These are phyloP conservation scores for Turritopsis dohrnii DNA, from an alignment of 30 jellyfish, hydroid and myxozoan species.

Conservation along the genomic window DNA sequence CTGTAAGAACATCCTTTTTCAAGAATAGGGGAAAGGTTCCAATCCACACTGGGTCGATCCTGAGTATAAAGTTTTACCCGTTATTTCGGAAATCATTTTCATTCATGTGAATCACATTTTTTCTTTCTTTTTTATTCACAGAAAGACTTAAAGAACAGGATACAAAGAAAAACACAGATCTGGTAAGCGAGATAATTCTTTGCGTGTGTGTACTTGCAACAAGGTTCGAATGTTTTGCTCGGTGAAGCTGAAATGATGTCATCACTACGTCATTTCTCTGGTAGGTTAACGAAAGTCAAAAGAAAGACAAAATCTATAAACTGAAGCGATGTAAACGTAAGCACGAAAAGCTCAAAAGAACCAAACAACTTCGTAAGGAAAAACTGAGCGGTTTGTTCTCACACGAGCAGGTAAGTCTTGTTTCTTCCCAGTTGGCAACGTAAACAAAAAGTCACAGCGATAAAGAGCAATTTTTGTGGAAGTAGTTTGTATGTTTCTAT, in stretches of 20 bases:
- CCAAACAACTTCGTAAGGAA: slow-evolving; percentile 70
- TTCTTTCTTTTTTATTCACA: not conserved
- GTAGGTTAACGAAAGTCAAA: not conserved
- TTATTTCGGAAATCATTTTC: too few relatives aligned
- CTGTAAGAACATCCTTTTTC: too few relatives aligned
- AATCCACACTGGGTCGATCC: too few relatives aligned
- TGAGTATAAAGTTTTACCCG: not conserved
- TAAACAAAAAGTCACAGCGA: not conserved
- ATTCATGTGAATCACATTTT: not conserved
- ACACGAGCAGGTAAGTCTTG: slow-evolving; percentile 64
- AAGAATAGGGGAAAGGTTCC: too few relatives aligned
- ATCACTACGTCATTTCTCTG: not conserved
- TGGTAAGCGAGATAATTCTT: not conserved
- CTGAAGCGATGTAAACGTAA: not conserved
- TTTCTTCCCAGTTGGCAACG: not conserved
- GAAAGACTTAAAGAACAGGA: not conserved
- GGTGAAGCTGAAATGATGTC: not conserved
- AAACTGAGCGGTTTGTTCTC: slow-evolving; percentile 73
- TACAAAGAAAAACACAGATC: slow-evolving; percentile 10
- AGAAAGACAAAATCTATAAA: not conserved
- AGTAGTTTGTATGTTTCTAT: not conserved
- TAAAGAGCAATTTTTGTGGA: not conserved
- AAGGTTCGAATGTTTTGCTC: not conserved
- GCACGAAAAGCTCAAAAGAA: slow-evolving; percentile 50
- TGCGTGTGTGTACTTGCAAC: not conserved